phyloP scores from a whole-genome alignment of 2,113 vertebrate genomes.

The Cryptomyrus ogoouensis region DNA sequence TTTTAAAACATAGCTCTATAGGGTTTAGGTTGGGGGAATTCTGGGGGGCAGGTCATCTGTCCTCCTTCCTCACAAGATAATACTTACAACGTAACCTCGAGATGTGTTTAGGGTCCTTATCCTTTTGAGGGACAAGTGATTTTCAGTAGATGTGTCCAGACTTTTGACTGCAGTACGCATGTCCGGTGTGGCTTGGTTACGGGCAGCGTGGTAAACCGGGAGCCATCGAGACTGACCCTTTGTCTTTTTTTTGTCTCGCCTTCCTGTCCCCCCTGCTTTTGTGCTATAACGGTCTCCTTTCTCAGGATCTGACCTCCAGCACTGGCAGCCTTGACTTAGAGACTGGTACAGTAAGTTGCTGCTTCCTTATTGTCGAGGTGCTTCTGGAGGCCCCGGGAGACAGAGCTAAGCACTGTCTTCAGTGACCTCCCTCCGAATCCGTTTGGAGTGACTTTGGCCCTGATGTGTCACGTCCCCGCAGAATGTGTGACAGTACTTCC shows the following conservation, averaged over 20 bases:
- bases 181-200: neutral
- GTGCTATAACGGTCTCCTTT: conserved; percentile 48
- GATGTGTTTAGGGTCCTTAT: too few species aligned
- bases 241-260: conserved; percentile 61
- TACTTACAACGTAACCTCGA: too few species aligned
- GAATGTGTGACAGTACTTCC: neutral
- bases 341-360: conserved; percentile 79
- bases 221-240: conserved; percentile 19
- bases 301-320: conserved; percentile 83
- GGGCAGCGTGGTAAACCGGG: neutral
- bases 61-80: too few species aligned
- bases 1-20: neutral
- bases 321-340: conserved; percentile 76
- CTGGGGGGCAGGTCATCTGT: too few species aligned
- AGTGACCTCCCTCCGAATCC: neutral
- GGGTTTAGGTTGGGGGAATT: too few species aligned
- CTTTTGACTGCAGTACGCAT: neutral
- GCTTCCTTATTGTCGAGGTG: conserved; percentile 40
- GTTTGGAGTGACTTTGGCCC: neutral
- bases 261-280: conserved; percentile 41
- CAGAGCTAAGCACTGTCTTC: neutral
- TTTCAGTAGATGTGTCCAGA: neutral
- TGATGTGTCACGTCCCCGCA: neutral
- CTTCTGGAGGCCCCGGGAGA: conserved; percentile 45
- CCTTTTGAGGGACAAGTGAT: neutral